phyloP scores from a whole-genome alignment of 2,113 vertebrate genomes.

The Seriola aureovittata region DNA sequence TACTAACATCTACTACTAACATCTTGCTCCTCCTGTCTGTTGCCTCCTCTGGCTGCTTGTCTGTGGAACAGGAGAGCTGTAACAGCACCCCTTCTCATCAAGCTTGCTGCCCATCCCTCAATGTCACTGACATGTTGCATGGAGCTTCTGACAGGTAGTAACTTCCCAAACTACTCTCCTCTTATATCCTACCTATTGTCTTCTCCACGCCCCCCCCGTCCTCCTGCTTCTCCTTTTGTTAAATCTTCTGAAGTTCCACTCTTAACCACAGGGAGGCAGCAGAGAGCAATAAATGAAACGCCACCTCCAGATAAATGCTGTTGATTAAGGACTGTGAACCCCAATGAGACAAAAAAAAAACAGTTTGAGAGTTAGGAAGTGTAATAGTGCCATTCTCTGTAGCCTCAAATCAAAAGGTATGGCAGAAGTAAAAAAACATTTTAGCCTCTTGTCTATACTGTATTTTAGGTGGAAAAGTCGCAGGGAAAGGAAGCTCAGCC shows the following conservation, averaged over 20 bases:
- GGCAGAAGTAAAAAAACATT: conserved; percentile 52
- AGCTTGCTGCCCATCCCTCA: conserved; percentile 84
- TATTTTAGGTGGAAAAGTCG: conserved; percentile 84
- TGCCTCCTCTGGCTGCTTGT: conserved; percentile 49
- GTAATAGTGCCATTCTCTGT: conserved; percentile 10
- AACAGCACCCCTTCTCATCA: conserved; percentile 82
- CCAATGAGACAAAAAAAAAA: conserved; percentile 13
- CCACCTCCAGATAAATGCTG: background rate
- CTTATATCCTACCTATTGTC: background rate
- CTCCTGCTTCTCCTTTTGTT: conserved; percentile 1
- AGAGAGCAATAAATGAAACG: conserved; percentile 76
- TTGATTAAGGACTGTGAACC: background rate
- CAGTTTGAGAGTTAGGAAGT: conserved; percentile 36
- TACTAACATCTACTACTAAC: conserved; percentile 61
- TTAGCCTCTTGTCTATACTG: conserved; percentile 81
- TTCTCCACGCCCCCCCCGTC: background rate
- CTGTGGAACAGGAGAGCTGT: conserved; percentile 79
- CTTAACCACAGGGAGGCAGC: conserved; percentile 74
- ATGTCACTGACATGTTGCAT: conserved; percentile 82
- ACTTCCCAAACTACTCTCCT: conserved; percentile 29
- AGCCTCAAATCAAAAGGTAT: conserved; percentile 27
- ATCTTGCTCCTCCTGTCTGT: conserved; percentile 52
- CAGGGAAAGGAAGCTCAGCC: conserved; percentile 82
- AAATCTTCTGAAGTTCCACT: conserved; percentile 31
- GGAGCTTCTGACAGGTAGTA: conserved; percentile 82